These are phyloP conservation scores for Protomyctophum bolini DNA, from an alignment of 2,113 vertebrate species.

Conservation along the genomic window DNA sequence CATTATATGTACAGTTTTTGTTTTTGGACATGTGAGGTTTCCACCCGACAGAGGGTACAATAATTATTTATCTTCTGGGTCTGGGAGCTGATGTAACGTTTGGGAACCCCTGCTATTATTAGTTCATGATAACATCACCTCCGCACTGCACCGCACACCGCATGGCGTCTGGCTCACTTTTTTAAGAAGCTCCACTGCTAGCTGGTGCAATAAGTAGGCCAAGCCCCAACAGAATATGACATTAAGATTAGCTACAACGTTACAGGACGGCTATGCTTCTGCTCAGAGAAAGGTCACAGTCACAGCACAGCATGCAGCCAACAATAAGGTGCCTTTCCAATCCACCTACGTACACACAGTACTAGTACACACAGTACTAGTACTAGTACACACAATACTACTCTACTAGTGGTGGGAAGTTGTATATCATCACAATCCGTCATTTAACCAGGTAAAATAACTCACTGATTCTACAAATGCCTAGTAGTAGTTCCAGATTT, in stretches of 20 bases:
- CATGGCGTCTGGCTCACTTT: slow-evolving; percentile 47
- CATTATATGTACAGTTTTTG: too few relatives aligned
- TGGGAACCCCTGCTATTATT: slow-evolving; percentile 34
- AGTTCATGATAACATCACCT: slow-evolving; percentile 45
- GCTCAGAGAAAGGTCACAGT: slow-evolving; percentile 50
- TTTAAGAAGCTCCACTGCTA: slow-evolving; percentile 55
- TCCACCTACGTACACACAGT: not conserved
- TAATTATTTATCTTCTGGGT: too few relatives aligned
- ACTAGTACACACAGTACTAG: too few relatives aligned
- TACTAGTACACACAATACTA: too few relatives aligned
- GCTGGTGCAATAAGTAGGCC: slow-evolving; percentile 72
- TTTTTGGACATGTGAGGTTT: slow-evolving; percentile 15
- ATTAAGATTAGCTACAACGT: slow-evolving; percentile 71
- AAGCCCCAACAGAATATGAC: slow-evolving; percentile 72
- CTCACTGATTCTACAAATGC: too few relatives aligned
- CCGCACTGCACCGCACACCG: slow-evolving; percentile 38
- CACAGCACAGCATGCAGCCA: slow-evolving; percentile 34
- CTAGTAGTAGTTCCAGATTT: too few relatives aligned
- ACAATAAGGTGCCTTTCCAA: too few relatives aligned
- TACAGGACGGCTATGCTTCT: slow-evolving; percentile 45
- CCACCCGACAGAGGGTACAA: slow-evolving; percentile 24
- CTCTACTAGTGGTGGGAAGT: too few relatives aligned
- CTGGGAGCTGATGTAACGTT: slow-evolving; percentile 54
- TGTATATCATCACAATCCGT: too few relatives aligned
- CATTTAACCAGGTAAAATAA: too few relatives aligned